These are phyloP conservation scores for Orestias chungarensis DNA, from an alignment of 2,797 vertebrate species.

Conservation along the genomic window DNA sequence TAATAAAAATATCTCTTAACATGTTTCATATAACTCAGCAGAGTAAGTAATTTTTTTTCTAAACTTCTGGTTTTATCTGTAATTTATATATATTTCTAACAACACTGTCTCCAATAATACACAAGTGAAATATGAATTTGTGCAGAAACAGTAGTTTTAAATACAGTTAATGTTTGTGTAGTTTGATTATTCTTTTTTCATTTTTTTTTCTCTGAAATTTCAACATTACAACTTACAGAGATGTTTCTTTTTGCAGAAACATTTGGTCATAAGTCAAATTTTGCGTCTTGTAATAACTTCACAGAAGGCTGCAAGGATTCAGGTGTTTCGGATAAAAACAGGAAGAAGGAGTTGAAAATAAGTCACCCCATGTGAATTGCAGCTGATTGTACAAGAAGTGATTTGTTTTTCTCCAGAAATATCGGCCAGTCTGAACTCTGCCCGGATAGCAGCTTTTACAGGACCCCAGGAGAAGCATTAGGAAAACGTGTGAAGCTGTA, in stretches of 20 bases:
- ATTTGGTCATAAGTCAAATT: neutral
- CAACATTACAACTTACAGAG: too few relatives aligned
- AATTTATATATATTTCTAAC: too few relatives aligned
- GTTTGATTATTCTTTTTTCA: too few relatives aligned
- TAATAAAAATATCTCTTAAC: too few relatives aligned
- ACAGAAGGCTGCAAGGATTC: neutral
- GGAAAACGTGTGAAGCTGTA: conserved; percentile 2
- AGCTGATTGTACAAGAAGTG: conserved; percentile 14
- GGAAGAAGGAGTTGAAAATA: neutral
- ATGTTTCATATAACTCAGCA: too few relatives aligned
- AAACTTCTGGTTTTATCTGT: too few relatives aligned
- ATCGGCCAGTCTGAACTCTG: neutral
- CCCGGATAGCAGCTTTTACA: neutral
- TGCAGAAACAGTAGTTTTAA: too few relatives aligned
- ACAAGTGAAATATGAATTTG: too few relatives aligned
- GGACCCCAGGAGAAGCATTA: neutral
- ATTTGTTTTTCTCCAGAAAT: neutral
- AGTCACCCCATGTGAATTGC: neutral
- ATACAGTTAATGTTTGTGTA: too few relatives aligned
- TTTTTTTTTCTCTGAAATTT: too few relatives aligned
- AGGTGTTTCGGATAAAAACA: neutral
- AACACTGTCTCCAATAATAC: too few relatives aligned
- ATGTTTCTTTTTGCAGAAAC: neutral
- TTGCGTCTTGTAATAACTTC: neutral
- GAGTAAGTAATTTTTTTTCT: too few relatives aligned